A percentile compares a stretch with the other conserved stretches of the same genome.
These are phyloP conservation scores for Diogma glabrata DNA, from an alignment of 2,888 invertebrate genomes.

Conservation along the genomic window DNA sequence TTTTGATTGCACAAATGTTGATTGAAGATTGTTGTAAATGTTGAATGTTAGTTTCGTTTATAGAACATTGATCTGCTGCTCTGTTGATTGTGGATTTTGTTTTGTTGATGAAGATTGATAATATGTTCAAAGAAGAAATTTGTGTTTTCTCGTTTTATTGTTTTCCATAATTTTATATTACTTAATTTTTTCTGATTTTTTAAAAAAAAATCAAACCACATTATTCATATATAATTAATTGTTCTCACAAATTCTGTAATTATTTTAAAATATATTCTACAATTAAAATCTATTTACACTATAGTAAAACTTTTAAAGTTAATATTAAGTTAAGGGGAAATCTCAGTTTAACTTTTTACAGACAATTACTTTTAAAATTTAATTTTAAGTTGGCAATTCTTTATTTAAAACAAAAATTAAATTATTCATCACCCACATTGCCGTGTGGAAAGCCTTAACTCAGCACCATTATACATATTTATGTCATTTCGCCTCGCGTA, in stretches of 20 bases:
- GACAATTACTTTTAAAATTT: conserved; percentile 3
- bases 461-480: conserved; percentile 63
- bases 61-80: too few species aligned
- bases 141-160: too few species aligned
- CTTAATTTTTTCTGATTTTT: too few species aligned
- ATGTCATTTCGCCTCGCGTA: conserved; percentile 63
- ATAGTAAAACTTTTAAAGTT: too few species aligned
- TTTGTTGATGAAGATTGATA: background rate
- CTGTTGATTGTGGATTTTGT: background rate
- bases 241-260: too few species aligned
- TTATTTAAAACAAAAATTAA: conserved; percentile 3
- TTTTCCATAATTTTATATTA: too few species aligned
- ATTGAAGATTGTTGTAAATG: background rate
- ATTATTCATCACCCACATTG: conserved; percentile 66
- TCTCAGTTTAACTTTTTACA: conserved; percentile 2
- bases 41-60: too few species aligned
- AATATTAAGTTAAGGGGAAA: conserved; percentile 2
- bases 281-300: too few species aligned
- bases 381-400: background rate
- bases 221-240: too few species aligned
- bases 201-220: conserved; percentile 3
- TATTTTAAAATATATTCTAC: conserved; percentile 5
- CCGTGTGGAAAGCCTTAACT: conserved; percentile 62
- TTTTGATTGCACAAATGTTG: too few species aligned
- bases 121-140: too few species aligned